Conservation (phyloP, 2,113 vertebrate genomes). For the Neodon shergylaensis region DNA sequence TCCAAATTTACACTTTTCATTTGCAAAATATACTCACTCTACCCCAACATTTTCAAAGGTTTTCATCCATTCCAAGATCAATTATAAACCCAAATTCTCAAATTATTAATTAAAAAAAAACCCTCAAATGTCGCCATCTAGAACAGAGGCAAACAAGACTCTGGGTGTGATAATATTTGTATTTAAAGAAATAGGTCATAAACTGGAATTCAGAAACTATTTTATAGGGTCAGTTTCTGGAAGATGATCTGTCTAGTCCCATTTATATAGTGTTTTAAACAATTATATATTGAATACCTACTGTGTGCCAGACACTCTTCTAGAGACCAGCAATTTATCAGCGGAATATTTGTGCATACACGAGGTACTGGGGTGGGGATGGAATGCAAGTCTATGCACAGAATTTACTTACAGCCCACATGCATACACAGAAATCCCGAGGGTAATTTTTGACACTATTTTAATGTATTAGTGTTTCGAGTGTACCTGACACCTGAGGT, state of each 20-base stretch:
- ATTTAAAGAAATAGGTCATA: not conserved
- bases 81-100: not conserved
- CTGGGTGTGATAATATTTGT: not conserved
- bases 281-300: not conserved
- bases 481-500: not conserved
- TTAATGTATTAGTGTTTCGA: not conserved
- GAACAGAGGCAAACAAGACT: not conserved
- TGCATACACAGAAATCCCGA: not conserved
- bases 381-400: not conserved
- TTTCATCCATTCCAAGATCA: not conserved
- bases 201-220: not conserved
- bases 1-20: not conserved
- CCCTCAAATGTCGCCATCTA: not conserved
- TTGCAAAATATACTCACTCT: not conserved
- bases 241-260: not conserved
- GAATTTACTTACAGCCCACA: not conserved
- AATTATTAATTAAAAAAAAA: not conserved
- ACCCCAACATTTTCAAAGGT: not conserved
- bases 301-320: not conserved
- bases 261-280: not conserved
- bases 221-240: not conserved
- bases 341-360: not conserved
- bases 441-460: not conserved
- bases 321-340: not conserved
- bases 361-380: not conserved